Evolutionary conservation across 35 echinoderm and acorn worm genomes (phyloP).

Genomic region (Nesometra sesokonis): DNA sequence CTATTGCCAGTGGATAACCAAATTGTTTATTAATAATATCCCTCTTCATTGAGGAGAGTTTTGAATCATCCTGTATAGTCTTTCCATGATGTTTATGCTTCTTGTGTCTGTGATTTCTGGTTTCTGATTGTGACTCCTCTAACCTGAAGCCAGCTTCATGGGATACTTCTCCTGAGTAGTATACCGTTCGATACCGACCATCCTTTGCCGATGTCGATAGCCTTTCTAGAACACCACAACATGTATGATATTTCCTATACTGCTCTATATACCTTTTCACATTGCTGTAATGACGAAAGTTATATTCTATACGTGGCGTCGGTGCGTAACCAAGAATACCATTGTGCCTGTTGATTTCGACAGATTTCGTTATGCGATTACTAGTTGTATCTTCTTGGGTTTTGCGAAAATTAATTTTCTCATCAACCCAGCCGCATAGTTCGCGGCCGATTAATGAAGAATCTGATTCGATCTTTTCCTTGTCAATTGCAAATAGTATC

Average conservation of each 20-base stretch:
- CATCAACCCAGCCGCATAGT: not conserved
- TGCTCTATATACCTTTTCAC: not conserved
- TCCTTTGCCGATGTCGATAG: not conserved
- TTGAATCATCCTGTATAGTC: not conserved
- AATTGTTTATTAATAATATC: not conserved
- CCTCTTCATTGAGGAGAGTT: no score
- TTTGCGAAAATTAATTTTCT: not conserved
- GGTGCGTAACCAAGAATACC: not conserved
- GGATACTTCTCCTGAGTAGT: not conserved
- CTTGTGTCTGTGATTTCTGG: no score
- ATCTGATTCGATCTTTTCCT: not conserved
- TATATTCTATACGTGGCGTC: not conserved
- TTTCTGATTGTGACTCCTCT: no score
- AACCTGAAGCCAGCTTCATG: not conserved
- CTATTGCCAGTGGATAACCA: no score
- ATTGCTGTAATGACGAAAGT: not conserved
- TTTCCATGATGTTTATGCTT: no score
- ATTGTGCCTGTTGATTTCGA: not conserved
- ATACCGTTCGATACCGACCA: not conserved
- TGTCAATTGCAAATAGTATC: not conserved
- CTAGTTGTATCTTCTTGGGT: not conserved
- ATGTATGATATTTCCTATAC: not conserved
- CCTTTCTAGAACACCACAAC: not conserved
- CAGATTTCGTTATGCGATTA: not conserved
- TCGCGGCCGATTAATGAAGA: not conserved